Evolutionary conservation across 2,888 invertebrate genomes (phyloP), one percentile per base, ranked within the genome.

Genomic region (Hypselothyrea guttata): DNA sequence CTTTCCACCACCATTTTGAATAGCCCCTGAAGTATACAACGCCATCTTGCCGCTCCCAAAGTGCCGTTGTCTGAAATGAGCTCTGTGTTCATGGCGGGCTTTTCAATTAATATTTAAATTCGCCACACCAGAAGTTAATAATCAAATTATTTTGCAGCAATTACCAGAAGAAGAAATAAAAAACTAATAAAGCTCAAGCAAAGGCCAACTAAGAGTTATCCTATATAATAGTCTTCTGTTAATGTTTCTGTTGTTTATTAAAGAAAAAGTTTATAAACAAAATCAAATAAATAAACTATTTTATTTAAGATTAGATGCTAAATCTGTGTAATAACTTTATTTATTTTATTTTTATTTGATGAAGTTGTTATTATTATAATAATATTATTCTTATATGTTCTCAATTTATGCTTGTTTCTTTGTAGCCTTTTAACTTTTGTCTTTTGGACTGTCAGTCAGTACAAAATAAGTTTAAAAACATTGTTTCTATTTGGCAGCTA

Each of bases 21-120:
- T 16, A 12, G 38, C 8, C 22, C 22, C n/a, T 12, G 4, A 42
- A 30, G 37, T 37, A 44, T 35, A 45, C 40, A 35, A 34, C 28
- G 7, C 33, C n/a, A 13, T 13, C 7, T 16, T n/a, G n/a, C 1
- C 38, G 1, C 18, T 7, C 18, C 54, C 27, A 33, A 41, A 28
- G 45, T 27, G 38, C 33, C 55, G 27, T 59, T 55, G 27, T 16
- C 48, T 37, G 42, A 30, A 59, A 51, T 54, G 46, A 49, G 47
- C 35, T 45, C 35, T 15, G 28, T 7, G 41, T 1, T 7, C 4
- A n/a, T 7, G 11, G 34, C 1, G 22, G 8, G 11, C 8, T 47
- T 59, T 84, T 79, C 78, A 85, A 85, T 79, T 84, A 85, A 85
- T 86, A 79, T 79, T 86, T 79, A 84, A 79, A 85, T 84, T 84